Conservation (phyloP, 2,888 invertebrate species). For the Pandemis heparana region DNA sequence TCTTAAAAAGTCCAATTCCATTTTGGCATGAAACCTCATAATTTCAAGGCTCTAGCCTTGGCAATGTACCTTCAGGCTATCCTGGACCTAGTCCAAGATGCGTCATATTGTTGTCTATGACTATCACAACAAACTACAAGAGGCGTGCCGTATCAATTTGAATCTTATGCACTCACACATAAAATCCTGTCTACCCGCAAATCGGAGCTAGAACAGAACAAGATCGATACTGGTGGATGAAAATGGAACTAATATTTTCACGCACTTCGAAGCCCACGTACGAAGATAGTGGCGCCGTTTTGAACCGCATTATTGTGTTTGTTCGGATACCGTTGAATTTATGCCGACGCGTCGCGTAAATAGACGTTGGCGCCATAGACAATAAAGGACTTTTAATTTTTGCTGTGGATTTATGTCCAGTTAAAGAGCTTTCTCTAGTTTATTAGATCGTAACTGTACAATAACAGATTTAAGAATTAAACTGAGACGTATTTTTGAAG, state of each 20-base stretch:
- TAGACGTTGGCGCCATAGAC: conserved; percentile 30
- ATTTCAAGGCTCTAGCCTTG: conserved; percentile 54
- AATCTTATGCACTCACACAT: not conserved
- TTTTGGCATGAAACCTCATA: conserved; percentile 41
- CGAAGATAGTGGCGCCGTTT: conserved; percentile 19
- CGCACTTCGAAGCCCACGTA: not conserved
- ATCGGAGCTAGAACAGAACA: not conserved
- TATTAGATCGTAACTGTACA: not conserved
- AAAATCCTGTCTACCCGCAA: not conserved
- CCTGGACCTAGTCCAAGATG: conserved; percentile 45
- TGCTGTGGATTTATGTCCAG: conserved; percentile 13
- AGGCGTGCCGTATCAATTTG: conserved; percentile 6
- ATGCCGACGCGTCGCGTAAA: conserved; percentile 39
- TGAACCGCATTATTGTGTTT: conserved; percentile 3
- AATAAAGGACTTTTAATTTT: conserved; percentile 28
- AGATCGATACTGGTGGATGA: not conserved
- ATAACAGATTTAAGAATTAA: not conserved
- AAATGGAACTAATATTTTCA: conserved; percentile 18
- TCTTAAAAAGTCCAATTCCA: conserved; percentile 20
- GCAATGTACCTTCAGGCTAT: conserved; percentile 49
- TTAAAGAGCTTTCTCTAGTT: not conserved
- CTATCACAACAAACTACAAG: conserved; percentile 14
- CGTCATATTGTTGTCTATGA: conserved; percentile 42
- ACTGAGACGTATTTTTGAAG: too few species aligned
- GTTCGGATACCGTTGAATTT: conserved; percentile 19